A percentile compares a stretch with the other conserved stretches of the same genome.
These are phyloP conservation scores for Pyrgilauda ruficollis DNA, from an alignment of 2,113 vertebrate species.

Conservation along the genomic window DNA sequence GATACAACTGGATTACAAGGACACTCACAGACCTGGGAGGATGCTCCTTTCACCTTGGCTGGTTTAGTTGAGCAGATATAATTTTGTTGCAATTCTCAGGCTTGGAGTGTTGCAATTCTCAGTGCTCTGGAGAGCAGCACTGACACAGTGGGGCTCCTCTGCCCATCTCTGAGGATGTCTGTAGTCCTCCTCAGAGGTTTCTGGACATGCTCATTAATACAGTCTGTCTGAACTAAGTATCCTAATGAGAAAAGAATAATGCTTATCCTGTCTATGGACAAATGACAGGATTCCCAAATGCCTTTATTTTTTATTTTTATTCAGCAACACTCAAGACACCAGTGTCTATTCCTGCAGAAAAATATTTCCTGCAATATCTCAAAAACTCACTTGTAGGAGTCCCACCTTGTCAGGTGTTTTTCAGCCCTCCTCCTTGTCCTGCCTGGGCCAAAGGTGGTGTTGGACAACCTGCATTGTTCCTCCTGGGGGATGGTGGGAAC, in stretches of 20 bases:
- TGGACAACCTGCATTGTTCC: background rate
- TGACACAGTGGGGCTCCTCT: background rate
- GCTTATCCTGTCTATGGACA: background rate
- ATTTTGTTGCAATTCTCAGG: background rate
- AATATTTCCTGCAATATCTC: background rate
- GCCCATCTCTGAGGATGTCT: background rate
- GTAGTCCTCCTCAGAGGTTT: background rate
- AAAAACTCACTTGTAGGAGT: background rate
- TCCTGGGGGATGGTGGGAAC: background rate
- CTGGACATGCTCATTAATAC: background rate
- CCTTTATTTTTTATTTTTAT: background rate
- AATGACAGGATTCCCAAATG: background rate
- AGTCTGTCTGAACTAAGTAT: background rate
- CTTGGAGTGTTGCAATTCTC: background rate
- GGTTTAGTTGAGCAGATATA: background rate
- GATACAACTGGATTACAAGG: background rate
- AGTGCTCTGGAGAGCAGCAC: background rate
- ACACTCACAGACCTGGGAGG: background rate
- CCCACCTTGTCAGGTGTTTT: background rate
- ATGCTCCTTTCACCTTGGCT: background rate
- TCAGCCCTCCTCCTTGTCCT: background rate
- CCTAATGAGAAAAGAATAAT: background rate
- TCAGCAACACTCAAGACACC: background rate
- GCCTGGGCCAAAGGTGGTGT: fast-evolving
- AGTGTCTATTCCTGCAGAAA: background rate